Evolutionary conservation across 2,797 vertebrate species (phyloP).

Genomic region (Tauraco hartlaubi): DNA sequence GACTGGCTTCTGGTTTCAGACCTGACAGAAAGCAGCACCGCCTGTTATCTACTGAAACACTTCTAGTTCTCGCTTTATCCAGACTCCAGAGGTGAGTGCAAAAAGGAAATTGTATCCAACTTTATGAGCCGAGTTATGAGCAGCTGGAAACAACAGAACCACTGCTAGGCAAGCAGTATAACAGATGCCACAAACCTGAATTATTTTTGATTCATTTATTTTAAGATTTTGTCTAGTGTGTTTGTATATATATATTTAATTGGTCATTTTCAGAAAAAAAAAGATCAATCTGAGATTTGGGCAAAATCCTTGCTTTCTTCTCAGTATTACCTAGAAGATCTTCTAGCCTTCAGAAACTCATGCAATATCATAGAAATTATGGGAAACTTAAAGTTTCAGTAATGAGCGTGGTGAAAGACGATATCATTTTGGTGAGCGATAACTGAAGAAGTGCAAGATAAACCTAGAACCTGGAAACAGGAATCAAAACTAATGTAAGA

Average conservation of each 20-base stretch:
- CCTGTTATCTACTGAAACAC: background rate
- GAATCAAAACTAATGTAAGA: background rate
- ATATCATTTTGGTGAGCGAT: background rate
- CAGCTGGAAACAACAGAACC: background rate
- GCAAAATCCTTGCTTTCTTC: background rate
- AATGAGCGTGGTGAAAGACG: background rate
- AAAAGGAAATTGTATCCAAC: background rate
- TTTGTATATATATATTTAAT: background rate
- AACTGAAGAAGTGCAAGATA: background rate
- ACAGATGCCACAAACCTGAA: background rate
- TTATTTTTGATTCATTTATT: background rate
- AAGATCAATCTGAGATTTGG: background rate
- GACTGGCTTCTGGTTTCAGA: background rate
- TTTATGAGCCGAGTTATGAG: background rate
- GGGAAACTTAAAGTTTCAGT: background rate
- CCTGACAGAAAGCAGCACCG: background rate
- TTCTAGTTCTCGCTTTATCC: background rate
- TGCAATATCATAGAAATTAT: background rate
- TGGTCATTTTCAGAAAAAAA: background rate
- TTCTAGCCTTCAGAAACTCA: background rate
- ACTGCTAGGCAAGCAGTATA: background rate
- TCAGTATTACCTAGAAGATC: background rate
- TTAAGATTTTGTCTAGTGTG: background rate
- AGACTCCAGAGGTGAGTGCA: background rate
- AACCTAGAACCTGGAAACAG: background rate